Base-by-base conservation (phyloP, 2,888 invertebrate genomes). In the Mythimna impura region DNA sequence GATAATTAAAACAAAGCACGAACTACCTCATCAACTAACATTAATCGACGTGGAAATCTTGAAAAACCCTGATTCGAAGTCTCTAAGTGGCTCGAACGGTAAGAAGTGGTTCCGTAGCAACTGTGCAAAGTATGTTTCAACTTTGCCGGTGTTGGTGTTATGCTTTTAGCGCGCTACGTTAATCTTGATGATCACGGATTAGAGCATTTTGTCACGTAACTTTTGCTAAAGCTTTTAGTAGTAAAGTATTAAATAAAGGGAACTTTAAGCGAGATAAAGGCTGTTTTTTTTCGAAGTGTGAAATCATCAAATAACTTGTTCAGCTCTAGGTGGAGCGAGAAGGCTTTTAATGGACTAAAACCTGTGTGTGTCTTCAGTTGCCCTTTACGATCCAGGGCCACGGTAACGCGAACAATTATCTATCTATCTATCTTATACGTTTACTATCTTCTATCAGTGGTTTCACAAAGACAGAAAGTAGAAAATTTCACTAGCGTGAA, bases 1-100 rank as follows among this genome's bases (percentile, higher is more conserved):
- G 78, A 83, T 87, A 88, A 89, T 90, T 89, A 90, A 90, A 86
- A 85, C 81, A 76, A 73, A 78, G 73, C 87, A 86, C 76, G 81
- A 82, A 77, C 82, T 85, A 80, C 80, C 80, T 55, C 70, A 71
- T 78, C 66, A 67, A 61, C 73, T 76, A 66, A 68, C 73, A 69
- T 68, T 71, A 74, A 81, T 66, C 70, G 73, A 65, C 50, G 63
- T 55, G 62, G 76, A 70, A 77, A 66, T 77, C 61, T 86, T 63
- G 47, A 76, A 64, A 71, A 81, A 68, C 9, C 57, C 20, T n/a
- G 47, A 66, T 76, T 66, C 40, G 57, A 68, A 64, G 57, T 64
- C 57, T 17, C 58, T 61, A 71, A 75, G 71, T 73, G 62, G 22
- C 54, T 68, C 57, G 47, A 64, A 22, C 61, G 54, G 50, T 57